A percentile compares a stretch with the other conserved stretches of the same genome.
These are phyloP conservation scores for Agrotis puta DNA, from an alignment of 2,888 invertebrate species.

Conservation along the genomic window DNA sequence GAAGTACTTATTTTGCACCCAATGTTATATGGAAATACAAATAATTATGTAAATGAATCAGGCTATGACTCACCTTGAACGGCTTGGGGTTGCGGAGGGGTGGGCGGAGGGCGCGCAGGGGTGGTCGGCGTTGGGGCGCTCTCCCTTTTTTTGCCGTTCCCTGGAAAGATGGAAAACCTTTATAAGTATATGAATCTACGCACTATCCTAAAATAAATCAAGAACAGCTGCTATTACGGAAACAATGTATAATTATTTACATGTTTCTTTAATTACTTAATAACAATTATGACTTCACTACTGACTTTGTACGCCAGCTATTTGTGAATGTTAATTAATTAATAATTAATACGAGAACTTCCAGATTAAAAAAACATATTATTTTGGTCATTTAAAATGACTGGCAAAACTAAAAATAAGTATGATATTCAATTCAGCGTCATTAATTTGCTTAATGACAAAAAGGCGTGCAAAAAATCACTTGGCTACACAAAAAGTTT, in stretches of 20 bases:
- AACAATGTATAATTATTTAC: conserved; percentile 3
- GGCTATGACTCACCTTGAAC: conserved; percentile 83
- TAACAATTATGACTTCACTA: conserved; percentile 8
- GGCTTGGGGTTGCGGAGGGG: conserved; percentile 81
- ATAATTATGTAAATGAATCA: conserved; percentile 34
- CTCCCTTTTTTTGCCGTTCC: conserved; percentile 90
- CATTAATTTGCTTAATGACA: conserved; percentile 28
- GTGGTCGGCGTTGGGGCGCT: conserved; percentile 82
- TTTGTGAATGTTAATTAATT: neutral
- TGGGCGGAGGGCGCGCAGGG: conserved; percentile 79
- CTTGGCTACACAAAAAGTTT: conserved; percentile 26
- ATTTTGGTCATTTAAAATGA: conserved; percentile 17
- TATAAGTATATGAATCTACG: conserved; percentile 39
- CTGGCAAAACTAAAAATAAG: conserved; percentile 20
- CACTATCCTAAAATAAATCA: neutral
- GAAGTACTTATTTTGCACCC: conserved; percentile 28
- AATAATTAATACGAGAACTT: neutral
- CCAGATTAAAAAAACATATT: neutral
- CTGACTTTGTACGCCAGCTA: neutral
- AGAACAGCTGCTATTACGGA: conserved; percentile 1
- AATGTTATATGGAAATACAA: conserved; percentile 11
- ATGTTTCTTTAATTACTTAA: neutral
- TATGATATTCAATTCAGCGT: conserved; percentile 3
- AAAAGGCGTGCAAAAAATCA: conserved; percentile 23
- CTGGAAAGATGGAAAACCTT: conserved; percentile 76